These are phyloP conservation scores for Mercenaria mercenaria DNA, from an alignment of 1,140 invertebrate genomes.

Conservation along the genomic window DNA sequence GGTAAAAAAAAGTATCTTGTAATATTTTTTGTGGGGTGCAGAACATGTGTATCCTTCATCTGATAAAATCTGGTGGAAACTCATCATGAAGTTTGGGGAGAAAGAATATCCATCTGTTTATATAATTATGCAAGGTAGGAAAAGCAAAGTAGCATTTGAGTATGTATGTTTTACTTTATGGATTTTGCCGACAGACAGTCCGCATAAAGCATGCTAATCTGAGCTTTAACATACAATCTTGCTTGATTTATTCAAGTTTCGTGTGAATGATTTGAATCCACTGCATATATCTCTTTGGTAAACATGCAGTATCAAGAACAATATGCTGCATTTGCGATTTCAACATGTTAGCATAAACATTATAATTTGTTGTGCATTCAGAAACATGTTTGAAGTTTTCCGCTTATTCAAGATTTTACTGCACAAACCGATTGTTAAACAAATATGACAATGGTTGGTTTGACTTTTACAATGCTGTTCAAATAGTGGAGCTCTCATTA, in stretches of 20 bases:
- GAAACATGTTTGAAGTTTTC: constrained; percentile 36
- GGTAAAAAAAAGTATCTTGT: neutral
- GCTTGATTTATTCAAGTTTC: constrained; percentile 21
- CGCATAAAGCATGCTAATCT: constrained; percentile 54
- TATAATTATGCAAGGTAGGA: constrained; percentile 39
- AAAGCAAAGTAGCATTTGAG: neutral
- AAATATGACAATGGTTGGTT: constrained; percentile 49
- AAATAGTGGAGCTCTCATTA: constrained; percentile 8
- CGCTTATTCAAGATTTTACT: constrained; percentile 49
- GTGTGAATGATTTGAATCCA: neutral
- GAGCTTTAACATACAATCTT: neutral
- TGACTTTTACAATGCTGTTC: constrained; percentile 31
- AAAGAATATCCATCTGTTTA: constrained; percentile 41
- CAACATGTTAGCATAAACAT: neutral
- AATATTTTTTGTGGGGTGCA: constrained; percentile 2
- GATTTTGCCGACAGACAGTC: constrained; percentile 42
- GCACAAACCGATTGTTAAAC: constrained; percentile 46
- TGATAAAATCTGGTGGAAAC: constrained; percentile 27
- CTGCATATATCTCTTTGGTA: neutral
- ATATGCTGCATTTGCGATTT: neutral
- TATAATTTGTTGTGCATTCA: constrained; percentile 38
- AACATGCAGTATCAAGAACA: neutral
- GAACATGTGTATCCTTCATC: constrained; percentile 28
- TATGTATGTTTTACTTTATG: constrained; percentile 50
- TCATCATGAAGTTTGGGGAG: neutral